These are phyloP conservation scores for Ruditapes philippinarum DNA, from an alignment of 1,140 invertebrate genomes.

Conservation along the genomic window DNA sequence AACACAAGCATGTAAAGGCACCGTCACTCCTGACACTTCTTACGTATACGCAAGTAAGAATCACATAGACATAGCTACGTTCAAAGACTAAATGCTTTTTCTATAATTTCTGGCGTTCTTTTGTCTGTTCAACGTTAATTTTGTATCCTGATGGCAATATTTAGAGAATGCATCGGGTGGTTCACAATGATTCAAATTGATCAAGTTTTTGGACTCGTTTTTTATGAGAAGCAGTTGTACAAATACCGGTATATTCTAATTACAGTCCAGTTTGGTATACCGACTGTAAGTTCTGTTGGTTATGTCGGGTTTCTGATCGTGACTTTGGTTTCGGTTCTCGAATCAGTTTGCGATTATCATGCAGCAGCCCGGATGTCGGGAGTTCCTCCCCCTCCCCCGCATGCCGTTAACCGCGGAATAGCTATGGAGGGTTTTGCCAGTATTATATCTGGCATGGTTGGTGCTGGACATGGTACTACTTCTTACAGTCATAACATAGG, in stretches of 20 bases:
- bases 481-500: slow-evolving; percentile 95
- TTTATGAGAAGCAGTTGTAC: slow-evolving; percentile 24
- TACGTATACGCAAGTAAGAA: too few relatives aligned
- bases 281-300: slow-evolving; percentile 91
- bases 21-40: too few relatives aligned
- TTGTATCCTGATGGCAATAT: too few relatives aligned
- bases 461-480: slow-evolving; percentile 94
- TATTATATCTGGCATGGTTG: slow-evolving; percentile 93
- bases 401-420: slow-evolving; percentile 91
- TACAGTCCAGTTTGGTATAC: slow-evolving; percentile 88
- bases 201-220: too few relatives aligned
- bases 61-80: too few relatives aligned
- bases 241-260: not conserved
- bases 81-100: too few relatives aligned
- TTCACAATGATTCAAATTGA: too few relatives aligned
- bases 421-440: slow-evolving; percentile 95
- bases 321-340: slow-evolving; percentile 93
- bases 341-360: slow-evolving; percentile 96
- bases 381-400: slow-evolving; percentile 93
- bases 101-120: too few relatives aligned
- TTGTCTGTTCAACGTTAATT: slow-evolving; percentile 94
- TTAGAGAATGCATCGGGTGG: too few relatives aligned
- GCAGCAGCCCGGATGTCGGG: slow-evolving; percentile 93
- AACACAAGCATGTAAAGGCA: too few relatives aligned
- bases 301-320: slow-evolving; percentile 95